Conservation (phyloP, 2,888 invertebrate species). For the Sphinx pinastri region DNA sequence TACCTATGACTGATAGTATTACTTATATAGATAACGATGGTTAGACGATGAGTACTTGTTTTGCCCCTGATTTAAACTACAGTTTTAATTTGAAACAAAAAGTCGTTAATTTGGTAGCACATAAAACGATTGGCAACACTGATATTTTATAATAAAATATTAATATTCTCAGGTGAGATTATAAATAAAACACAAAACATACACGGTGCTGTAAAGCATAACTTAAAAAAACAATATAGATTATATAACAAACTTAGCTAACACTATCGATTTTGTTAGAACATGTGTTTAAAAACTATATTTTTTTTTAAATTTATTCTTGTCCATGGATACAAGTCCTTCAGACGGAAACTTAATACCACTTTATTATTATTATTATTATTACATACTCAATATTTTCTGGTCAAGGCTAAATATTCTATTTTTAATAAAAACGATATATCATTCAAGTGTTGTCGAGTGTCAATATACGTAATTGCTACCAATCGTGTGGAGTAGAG, state of each 20-base stretch:
- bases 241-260: background rate
- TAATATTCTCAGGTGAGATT: too few species aligned
- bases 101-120: background rate
- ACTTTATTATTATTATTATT: too few species aligned
- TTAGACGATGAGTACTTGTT: constrained; percentile 3
- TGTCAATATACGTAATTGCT: constrained; percentile 19
- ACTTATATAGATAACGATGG: constrained; percentile 7
- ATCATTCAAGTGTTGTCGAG: constrained; percentile 5
- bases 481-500: background rate
- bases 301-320: too few species aligned
- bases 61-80: constrained; percentile 12
- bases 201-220: background rate
- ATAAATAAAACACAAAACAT: background rate
- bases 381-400: too few species aligned
- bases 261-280: background rate
- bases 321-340: too few species aligned
- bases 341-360: too few species aligned
- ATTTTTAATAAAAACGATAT: too few species aligned
- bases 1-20: constrained; percentile 22
- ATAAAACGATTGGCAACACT: background rate
- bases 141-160: background rate
- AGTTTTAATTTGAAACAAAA: constrained; percentile 19
- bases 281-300: background rate
- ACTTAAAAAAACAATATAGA: background rate
- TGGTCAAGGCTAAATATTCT: too few species aligned